Evolutionary conservation across 2,113 vertebrate species (phyloP), one percentile per base, ranked within the genome.

Genomic region (Tapirus terrestris): DNA sequence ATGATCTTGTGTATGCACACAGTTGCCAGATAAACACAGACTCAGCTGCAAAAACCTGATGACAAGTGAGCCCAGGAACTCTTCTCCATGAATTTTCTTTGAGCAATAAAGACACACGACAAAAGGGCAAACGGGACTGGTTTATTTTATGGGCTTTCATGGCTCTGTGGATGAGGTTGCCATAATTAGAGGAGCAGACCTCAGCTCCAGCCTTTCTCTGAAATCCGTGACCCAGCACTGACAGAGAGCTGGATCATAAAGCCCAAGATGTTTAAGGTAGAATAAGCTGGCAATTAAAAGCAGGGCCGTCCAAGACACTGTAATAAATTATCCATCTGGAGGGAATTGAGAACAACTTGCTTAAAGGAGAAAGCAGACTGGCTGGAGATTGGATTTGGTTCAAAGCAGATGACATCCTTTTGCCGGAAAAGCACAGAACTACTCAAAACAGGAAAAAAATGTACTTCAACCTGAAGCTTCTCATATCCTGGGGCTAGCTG

Each of bases 91-190:
- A 92, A 96, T 97, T 43, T 70, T 65, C 95, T 96, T 48, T 60
- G 77, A 93, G 73, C 36, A 70, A 77, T 89, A 97, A 98, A 98
- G 96, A 96, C n/a, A 56, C 39, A 96, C 36, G 53, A 88, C 61
- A 89, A 80, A 75, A 95, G 90, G 89, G 82, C 63, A 89, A n/a
- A 0, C 10, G 21, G 2, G 79, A 8, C 87, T 36, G 60, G 70
- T 94, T 98, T 97, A 61, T 61, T 91, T 85, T 87, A 70, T 0
- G 2, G 68, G 94, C 79, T 76, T 91, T 83, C 23, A 20, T 63
- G 60, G 89, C 86, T 83, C 45, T 61, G 53, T 43, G 77, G 56
- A n/a, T 48, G 51, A 29, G 33, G 31, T 5, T 45, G 85, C 77
- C 65, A 81, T 91, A 92, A 92, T 39, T 53, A 84, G 92, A 45